phyloP scores from a whole-genome alignment of 1,140 invertebrate species.

The Octopus sinensis region DNA sequence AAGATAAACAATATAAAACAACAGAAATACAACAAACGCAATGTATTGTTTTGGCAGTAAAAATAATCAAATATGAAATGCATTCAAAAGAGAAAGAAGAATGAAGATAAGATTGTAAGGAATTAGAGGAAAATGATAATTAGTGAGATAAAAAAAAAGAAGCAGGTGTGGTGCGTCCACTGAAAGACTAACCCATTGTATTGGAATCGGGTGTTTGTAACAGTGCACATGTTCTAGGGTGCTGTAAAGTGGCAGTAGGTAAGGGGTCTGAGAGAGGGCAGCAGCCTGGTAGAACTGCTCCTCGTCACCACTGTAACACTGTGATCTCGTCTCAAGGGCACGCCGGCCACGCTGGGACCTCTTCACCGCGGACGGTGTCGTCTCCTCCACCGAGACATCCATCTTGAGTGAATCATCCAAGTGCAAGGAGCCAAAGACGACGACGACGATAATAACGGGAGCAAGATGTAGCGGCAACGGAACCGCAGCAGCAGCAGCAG shows the following conservation, averaged over 20 bases:
- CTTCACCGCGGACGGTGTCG: background rate
- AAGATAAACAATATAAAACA: no score
- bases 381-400: background rate
- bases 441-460: background rate
- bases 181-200: background rate
- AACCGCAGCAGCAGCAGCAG: no score
- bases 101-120: no score
- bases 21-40: no score
- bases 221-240: background rate
- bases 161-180: no score
- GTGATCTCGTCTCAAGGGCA: background rate
- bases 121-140: no score
- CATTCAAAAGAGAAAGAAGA: no score
- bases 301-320: background rate
- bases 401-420: slow-evolving; percentile 8
- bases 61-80: no score
- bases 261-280: background rate
- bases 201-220: background rate
- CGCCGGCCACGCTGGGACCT: background rate
- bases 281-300: background rate
- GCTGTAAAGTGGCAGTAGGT: background rate
- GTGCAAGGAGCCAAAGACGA: background rate
- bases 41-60: no score
- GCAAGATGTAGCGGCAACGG: background rate
- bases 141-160: no score